A percentile compares a stretch with the other conserved stretches of the same genome.
phyloP scores from a whole-genome alignment of 2,797 vertebrate species.

The Prunella strophiata region DNA sequence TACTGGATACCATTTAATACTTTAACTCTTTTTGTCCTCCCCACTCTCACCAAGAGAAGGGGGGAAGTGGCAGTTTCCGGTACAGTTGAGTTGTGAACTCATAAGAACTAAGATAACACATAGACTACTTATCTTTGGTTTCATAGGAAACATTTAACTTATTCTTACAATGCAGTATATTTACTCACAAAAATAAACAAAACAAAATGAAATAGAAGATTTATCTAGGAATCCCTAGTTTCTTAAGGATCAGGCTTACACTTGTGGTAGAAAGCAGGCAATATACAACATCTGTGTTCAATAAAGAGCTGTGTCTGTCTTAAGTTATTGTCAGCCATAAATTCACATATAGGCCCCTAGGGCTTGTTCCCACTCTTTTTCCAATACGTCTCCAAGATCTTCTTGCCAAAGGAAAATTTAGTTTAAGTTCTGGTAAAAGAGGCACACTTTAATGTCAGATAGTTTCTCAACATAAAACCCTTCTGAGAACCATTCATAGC shows the following conservation, averaged over 20 bases:
- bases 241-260: slow-evolving; percentile 4
- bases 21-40: background rate
- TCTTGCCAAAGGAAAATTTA: slow-evolving; percentile 53
- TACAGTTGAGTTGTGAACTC: background rate
- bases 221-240: background rate
- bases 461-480: slow-evolving; percentile 39
- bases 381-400: background rate
- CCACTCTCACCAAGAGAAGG: background rate
- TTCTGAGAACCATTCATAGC: slow-evolving; percentile 37
- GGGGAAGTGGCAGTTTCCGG: background rate
- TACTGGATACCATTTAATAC: background rate
- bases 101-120: background rate
- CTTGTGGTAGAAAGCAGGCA: slow-evolving; percentile 16
- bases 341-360: slow-evolving; percentile 40
- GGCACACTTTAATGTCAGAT: background rate
- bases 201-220: background rate
- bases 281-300: slow-evolving; percentile 67
- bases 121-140: background rate
- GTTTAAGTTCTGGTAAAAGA: slow-evolving; percentile 53
- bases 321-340: slow-evolving; percentile 63
- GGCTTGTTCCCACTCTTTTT: slow-evolving; percentile 49
- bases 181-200: background rate
- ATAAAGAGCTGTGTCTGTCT: slow-evolving; percentile 51
- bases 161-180: background rate
- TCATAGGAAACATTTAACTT: background rate